Base-by-base conservation (phyloP, 2,888 invertebrate species). In the Cryptocephalus primarius region DNA sequence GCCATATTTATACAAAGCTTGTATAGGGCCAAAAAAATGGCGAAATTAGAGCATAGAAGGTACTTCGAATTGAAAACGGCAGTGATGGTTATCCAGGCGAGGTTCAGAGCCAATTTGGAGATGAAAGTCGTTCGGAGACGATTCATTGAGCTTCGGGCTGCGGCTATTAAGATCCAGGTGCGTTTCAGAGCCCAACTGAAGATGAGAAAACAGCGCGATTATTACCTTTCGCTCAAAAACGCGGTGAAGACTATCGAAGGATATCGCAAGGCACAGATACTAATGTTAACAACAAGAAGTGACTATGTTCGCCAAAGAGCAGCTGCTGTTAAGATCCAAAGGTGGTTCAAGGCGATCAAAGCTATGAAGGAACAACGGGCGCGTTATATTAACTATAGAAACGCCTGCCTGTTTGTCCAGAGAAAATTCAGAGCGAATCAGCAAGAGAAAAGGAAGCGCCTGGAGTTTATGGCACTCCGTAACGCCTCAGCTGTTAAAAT, bases 41-140 rank as follows among this genome's bases (percentile, higher is more conserved):
- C 74, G n/a, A n/a, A n/a, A n/a, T n/a, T n/a, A n/a, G n/a, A n/a
- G n/a, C n/a, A n/a, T n/a, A n/a, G n/a, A n/a, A n/a, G n/a, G n/a
- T n/a, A n/a, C n/a, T n/a, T n/a, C n/a, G n/a, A n/a, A n/a, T n/a
- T n/a, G n/a, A n/a, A 64, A 46, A 39, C 40, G 39, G 34, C 50
- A 11, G 41, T 46, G 0, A 56, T 75, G 8, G 60, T 66, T 14
- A 49, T 79, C 4, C 82, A 82, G 57, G 67, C 72, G 40, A 61
- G 67, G 13, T 34, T 66, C 51, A 73, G 76, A 40, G 69, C 73
- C 8, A 70, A 69, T 50, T 42, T 12, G 44, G 22, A 36, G 60
- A 69, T 56, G 68, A 67, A 39, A 46, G 44, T 31, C 1, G 42
- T 48, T 3, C 72, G 71, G 8, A 59, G 62, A 22, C 59, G 67